Evolutionary conservation across 2,113 vertebrate genomes (phyloP), one percentile per base, ranked within the genome.

Genomic region (Cacatua alba): DNA sequence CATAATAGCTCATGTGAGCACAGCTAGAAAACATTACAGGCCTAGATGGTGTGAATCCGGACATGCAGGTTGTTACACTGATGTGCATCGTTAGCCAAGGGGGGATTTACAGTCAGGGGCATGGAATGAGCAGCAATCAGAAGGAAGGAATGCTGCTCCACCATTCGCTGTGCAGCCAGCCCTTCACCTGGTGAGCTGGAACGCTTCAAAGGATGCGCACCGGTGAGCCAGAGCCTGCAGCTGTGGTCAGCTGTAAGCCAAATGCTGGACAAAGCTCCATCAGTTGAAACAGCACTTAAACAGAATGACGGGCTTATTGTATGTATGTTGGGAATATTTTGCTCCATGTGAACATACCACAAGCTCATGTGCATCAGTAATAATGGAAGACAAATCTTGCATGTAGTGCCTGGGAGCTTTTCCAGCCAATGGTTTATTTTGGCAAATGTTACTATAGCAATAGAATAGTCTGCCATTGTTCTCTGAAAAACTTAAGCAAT

Each of bases 111-210:
- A 62, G 55, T 63, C 60, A 69, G 23, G 37, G 35, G 13, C 52
- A 15, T 70, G 79, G 64, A 88, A 92, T 77, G 64, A 93, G 68
- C 51, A 78, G 62, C 35, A 28, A 31, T 84, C 79, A 83, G 64
- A 88, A 83, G 71, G 84, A 90, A 95, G 63, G 75, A 95, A 88
- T 60, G 67, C 7, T n/a, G 23, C 41, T 67, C 3, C 2, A 26
- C 63, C 0, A 0, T n/a, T 51, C 5, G 1, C 25, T 57, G 2
- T 33, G 37, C 59, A 62, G 35, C 81, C 3, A 0, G 35, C 52
- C 41, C 70, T 80, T 92, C 44, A 83, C 63, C 79, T 93, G 49
- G 46, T 6, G 10, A 43, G 55, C 76, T 78, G 43, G 51, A 83
- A 48, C 0, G 0, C 43, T 67, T 83, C 76, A 80, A 33, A 72